Percentiles rank a stretch among this genome's conserved stretches.
phyloP scores from a whole-genome alignment of 2,113 vertebrate species.

The Heliornis fulica region DNA sequence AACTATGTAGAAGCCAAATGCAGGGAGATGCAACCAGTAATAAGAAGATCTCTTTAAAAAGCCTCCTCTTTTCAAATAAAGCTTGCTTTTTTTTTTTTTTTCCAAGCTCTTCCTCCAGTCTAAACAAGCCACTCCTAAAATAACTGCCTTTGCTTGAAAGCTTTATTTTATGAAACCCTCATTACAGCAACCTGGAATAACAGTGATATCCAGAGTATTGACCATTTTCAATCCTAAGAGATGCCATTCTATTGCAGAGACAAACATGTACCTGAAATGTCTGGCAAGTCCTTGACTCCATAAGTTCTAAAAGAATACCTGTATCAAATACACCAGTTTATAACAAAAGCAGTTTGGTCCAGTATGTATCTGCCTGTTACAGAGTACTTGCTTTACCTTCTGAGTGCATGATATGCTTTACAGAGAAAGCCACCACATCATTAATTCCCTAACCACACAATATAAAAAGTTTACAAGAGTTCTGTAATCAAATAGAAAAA shows the following conservation, averaged over 20 bases:
- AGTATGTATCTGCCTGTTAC: background rate
- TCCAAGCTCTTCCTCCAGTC: background rate
- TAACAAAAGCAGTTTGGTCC: background rate
- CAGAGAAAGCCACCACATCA: background rate
- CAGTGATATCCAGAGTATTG: background rate
- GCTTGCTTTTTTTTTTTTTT: background rate
- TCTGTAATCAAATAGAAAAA: background rate
- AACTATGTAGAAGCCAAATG: background rate
- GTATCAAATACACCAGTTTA: background rate
- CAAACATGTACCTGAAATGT: background rate
- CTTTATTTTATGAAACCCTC: background rate
- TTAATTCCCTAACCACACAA: background rate
- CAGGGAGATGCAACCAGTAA: background rate
- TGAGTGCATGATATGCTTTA: background rate
- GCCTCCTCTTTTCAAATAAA: background rate
- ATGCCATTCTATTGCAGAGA: background rate
- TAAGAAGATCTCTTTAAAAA: background rate
- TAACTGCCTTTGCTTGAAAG: background rate
- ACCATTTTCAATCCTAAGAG: background rate
- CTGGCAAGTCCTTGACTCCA: background rate
- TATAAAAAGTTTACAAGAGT: conserved; percentile 26
- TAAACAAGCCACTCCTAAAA: background rate
- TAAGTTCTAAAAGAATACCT: background rate
- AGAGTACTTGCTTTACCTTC: background rate
- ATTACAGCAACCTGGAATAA: background rate